Conservation (phyloP, 2,797 vertebrate genomes). For the Halcyon chelicuti region DNA sequence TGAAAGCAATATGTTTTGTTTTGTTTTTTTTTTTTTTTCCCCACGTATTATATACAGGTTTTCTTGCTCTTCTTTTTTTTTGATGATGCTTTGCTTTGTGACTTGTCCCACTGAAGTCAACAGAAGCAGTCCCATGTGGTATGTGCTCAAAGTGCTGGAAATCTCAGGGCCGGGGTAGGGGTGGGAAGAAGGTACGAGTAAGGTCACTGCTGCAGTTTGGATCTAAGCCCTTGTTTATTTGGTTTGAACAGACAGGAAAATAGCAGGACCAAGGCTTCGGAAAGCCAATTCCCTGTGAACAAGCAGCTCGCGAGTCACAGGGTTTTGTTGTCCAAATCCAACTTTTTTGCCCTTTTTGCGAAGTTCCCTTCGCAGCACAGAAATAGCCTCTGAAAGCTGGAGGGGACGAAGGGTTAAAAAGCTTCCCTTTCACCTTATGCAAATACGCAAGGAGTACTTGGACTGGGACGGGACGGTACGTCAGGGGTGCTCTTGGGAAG, state of each 20-base stretch:
- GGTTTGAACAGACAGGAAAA: rapidly evolving
- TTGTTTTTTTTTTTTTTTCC: neutral
- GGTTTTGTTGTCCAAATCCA: neutral
- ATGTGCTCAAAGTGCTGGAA: neutral
- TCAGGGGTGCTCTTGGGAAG: neutral
- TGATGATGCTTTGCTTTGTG: neutral
- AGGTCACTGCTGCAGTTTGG: neutral
- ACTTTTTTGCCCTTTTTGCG: neutral
- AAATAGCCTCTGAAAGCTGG: neutral
- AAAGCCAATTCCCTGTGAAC: neutral
- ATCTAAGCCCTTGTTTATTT: neutral
- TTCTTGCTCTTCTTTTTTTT: neutral
- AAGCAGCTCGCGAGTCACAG: neutral
- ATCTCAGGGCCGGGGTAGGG: no score
- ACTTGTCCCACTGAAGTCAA: neutral
- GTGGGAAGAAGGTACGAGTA: no score
- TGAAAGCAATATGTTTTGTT: neutral
- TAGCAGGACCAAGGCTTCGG: neutral
- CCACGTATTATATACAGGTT: rapidly evolving
- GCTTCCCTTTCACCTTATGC: constrained; percentile 11
- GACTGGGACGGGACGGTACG: neutral
- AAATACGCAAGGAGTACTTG: neutral
- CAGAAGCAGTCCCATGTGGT: neutral
- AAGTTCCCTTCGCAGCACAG: neutral
- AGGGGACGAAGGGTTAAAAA: constrained; percentile 4